These are phyloP conservation scores for Bolborhynchus lineola DNA, from an alignment of 2,113 vertebrate genomes.

Conservation along the genomic window DNA sequence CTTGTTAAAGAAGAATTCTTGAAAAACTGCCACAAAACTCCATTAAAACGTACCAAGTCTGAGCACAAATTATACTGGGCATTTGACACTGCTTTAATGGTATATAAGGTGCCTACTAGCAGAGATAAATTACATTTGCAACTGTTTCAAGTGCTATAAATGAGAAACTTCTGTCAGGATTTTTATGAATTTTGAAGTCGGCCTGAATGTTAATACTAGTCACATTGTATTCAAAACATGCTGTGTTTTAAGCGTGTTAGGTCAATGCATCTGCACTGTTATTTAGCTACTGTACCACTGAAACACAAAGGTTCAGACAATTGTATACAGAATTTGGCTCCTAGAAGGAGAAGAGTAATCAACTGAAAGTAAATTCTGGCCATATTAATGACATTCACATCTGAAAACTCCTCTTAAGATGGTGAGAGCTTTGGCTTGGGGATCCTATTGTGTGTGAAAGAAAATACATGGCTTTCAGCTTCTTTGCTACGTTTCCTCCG, in stretches of 20 bases:
- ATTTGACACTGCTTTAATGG: neutral
- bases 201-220: neutral
- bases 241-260: neutral
- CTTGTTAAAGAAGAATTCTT: neutral
- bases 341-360: neutral
- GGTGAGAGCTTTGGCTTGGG: neutral
- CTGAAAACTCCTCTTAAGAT: neutral
- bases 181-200: neutral
- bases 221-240: neutral
- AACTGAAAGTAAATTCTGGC: neutral
- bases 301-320: neutral
- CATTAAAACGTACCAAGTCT: neutral
- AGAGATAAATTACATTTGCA: neutral
- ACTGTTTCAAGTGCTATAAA: neutral
- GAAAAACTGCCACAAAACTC: neutral
- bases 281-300: neutral
- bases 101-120: neutral
- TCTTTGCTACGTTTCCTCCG: neutral
- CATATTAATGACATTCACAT: neutral
- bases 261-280: neutral
- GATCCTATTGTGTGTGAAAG: neutral
- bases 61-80: neutral
- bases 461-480: neutral
- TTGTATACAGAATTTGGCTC: neutral
- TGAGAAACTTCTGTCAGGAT: neutral